A percentile compares a stretch with the other conserved stretches of the same genome.
These are phyloP conservation scores for Lepidonotus clava DNA, from an alignment of 2,888 invertebrate species.

Conservation along the genomic window DNA sequence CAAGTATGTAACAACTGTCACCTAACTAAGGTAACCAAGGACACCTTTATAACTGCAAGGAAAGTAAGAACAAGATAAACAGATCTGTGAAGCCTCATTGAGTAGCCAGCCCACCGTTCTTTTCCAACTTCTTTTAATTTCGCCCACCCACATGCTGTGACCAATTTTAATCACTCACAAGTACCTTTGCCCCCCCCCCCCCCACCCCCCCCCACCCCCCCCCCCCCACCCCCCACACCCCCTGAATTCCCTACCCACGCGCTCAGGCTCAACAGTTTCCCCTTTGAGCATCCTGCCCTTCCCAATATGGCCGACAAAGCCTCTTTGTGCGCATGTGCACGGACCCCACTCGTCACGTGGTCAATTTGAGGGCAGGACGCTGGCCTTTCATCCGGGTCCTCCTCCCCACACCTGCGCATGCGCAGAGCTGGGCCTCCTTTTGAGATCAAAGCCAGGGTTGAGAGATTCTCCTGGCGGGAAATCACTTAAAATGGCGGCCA, in stretches of 20 bases:
- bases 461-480: too few species aligned
- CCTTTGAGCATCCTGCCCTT: too few species aligned
- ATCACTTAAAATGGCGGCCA: slow-evolving; percentile 7
- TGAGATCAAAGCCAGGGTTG: neutral
- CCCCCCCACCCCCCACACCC: neutral
- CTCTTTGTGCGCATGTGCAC: neutral
- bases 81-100: too few species aligned
- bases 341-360: neutral
- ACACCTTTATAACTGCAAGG: too few species aligned
- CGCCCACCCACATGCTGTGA: neutral
- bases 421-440: neutral
- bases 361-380: neutral
- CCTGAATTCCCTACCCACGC: neutral
- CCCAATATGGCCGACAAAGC: neutral
- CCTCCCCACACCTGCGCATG: neutral
- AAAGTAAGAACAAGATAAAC: too few species aligned
- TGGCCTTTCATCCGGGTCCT: slow-evolving; percentile 1
- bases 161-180: neutral
- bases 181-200: neutral
- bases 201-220: neutral
- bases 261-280: neutral
- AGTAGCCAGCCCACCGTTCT: too few species aligned
- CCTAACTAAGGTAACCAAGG: too few species aligned
- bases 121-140: neutral
- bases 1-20: too few species aligned